phyloP scores from a whole-genome alignment of 2,888 invertebrate genomes.

The Ligdia adustata region DNA sequence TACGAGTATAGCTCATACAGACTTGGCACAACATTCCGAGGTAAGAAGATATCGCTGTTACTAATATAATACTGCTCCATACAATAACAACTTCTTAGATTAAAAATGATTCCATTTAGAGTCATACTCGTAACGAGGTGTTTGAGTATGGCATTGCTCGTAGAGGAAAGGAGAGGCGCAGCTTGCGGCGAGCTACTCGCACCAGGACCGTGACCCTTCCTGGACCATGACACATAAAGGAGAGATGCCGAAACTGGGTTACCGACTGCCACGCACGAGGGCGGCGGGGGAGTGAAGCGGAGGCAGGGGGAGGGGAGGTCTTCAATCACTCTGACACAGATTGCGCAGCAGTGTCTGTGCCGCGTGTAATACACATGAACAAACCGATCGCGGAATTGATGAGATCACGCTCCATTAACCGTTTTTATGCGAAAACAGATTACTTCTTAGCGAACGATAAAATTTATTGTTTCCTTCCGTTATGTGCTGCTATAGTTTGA shows the following conservation, averaged over 20 bases:
- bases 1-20: no score
- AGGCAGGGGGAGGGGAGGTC: conserved; percentile 19
- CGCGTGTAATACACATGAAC: conserved; percentile 35
- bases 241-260: conserved; percentile 30
- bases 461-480: conserved; percentile 15
- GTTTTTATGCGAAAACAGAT: conserved; percentile 31
- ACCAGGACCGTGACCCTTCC: conserved; percentile 16
- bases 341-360: not conserved
- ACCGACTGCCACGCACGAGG: conserved; percentile 21
- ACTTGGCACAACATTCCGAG: no score
- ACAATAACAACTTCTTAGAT: no score
- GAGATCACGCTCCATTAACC: conserved; percentile 31
- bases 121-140: no score
- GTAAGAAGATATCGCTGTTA: no score
- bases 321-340: conserved; percentile 36
- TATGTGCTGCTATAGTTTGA: not conserved
- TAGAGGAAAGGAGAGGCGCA: conserved; percentile 1
- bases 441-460: conserved; percentile 10
- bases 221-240: conserved; percentile 33
- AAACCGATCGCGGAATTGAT: conserved; percentile 35
- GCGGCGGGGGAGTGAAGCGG: not conserved
- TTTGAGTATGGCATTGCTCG: no score
- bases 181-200: no score
- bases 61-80: no score
- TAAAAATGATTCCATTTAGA: no score